Evolutionary conservation across 2,797 vertebrate genomes (phyloP), one percentile per base, ranked within the genome.

Genomic region (Acanthornis magna): DNA sequence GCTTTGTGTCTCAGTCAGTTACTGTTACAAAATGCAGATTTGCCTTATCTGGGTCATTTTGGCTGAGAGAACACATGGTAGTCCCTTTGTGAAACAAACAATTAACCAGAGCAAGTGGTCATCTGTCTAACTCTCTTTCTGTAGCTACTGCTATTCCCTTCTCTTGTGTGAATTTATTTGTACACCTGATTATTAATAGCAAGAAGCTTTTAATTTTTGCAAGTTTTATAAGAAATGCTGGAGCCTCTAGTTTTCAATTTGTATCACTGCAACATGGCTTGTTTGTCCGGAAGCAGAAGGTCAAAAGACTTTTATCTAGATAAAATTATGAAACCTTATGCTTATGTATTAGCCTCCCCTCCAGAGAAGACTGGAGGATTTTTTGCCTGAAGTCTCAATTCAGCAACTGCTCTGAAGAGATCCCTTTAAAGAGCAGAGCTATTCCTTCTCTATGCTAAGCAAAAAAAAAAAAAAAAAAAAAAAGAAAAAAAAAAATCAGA

Each of bases 1-100:
- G 70, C 83, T 91, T 82, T 93, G 80, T 12, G 5, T 73, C 62
- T 91, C 68, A 90, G 89, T 86, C 76, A 78, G 92, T 88, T 80
- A 60, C 34, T 50, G 80, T 88, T 92, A 79, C 83, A 89, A 91
- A 93, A 93, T 79, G 89, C 83, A 95, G 77, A 76, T 89, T 93
- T 92, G 62, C 87, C 67, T 94, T 86, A 88, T 84, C 89, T 94
- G 67, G 91, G 89, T 75, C 80, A 79, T 84, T 95, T 96, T 94
- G 74, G 74, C 96, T 92, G 91, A 89, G 48, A 90, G 83, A 82
- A 76, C 89, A 83, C 60, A 60, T 66, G 71, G 82, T 82, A 88
- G 82, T 85, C 45, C 73, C 87, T 88, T 88, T 96, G 85, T 91
- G 90, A 91, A 89, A 84, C 66, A 89, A 92, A 93, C 83, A 91